phyloP scores from a whole-genome alignment of 2,888 invertebrate species.

The Thelaira solivaga region DNA sequence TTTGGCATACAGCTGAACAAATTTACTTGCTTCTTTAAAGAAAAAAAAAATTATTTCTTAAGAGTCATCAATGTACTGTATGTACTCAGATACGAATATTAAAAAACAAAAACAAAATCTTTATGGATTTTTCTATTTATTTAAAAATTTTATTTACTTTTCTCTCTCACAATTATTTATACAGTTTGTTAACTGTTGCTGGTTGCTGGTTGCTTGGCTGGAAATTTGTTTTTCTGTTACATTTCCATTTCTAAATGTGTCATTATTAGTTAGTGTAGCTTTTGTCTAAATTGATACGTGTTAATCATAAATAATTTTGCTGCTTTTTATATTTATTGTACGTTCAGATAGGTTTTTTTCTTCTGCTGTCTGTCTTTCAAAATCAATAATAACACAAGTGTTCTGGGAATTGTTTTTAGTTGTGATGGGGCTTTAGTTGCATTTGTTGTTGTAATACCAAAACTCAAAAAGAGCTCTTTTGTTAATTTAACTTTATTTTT shows the following conservation, averaged over 20 bases:
- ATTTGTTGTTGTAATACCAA: slow-evolving; percentile 10
- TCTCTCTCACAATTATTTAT: slow-evolving; percentile 43
- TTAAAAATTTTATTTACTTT: slow-evolving; percentile 24
- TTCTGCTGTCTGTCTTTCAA: no score
- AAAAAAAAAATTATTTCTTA: slow-evolving; percentile 1
- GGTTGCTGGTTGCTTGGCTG: slow-evolving; percentile 7
- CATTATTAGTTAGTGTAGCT: slow-evolving; percentile 47
- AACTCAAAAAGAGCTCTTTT: neutral
- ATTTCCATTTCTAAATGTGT: slow-evolving; percentile 46
- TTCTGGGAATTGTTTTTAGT: slow-evolving; percentile 22
- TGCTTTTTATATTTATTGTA: neutral
- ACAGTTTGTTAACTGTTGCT: slow-evolving; percentile 59
- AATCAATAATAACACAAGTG: slow-evolving; percentile 59
- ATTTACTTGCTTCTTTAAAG: slow-evolving; percentile 30
- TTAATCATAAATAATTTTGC: slow-evolving; percentile 53
- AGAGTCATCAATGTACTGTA: slow-evolving; percentile 27
- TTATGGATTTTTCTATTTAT: slow-evolving; percentile 44
- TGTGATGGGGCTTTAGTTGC: slow-evolving; percentile 13
- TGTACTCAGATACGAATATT: no score
- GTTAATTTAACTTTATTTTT: neutral
- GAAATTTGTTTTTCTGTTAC: slow-evolving; percentile 36
- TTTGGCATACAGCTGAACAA: slow-evolving; percentile 55
- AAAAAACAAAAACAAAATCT: slow-evolving; percentile 36
- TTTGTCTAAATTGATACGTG: slow-evolving; percentile 58
- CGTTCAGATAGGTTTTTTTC: no score